Evolutionary conservation across 1,140 invertebrate genomes (phyloP), one percentile per base, ranked within the genome.

Genomic region (Dinoponera quadriceps): DNA sequence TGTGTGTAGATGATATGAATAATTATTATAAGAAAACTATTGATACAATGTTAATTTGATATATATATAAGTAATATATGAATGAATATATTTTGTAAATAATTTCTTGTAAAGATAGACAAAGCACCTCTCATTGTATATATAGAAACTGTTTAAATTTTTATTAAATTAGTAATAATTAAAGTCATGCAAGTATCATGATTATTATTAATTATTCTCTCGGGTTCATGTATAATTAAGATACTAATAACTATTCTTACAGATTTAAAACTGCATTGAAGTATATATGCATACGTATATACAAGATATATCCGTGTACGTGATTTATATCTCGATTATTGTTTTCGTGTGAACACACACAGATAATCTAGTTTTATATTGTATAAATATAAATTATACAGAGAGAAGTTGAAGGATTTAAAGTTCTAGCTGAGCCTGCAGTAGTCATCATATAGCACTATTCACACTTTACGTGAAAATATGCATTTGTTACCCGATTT

Each of bases 61-160:
- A 44, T 93, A 92, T 89, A 93, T 44, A 44, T 93, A 92, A 86
- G 88, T 94, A 93, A 93, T 94, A 93, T 93, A 93, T 92, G 90
- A 90, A 93, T 89, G 84, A 91, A 93, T 93, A 93, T 94, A 94
- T 94, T 94, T 94, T 94, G 93, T 94, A 94, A 93, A 94, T 94
- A 94, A 93, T 91, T 92, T 94, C 93, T 93, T 91, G 92, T 93
- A 92, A 91, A 93, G 89, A 91, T 91, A 86, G 85, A 85, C 84
- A 88, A 84, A 90, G 86, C 88, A 93, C 87, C 85, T 87, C 88
- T 88, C 88, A 80, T 90, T 93, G 92, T 93, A 93, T 59, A 93
- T 93, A 92, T 87, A 89, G 87, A 82, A 92, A 90, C 86, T 90
- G 89, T 92, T 92, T 90, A 91, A 92, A 91, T 90, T 92, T 94